Conservation (phyloP, 2,888 invertebrate genomes). For the Cristatella mucedo region DNA sequence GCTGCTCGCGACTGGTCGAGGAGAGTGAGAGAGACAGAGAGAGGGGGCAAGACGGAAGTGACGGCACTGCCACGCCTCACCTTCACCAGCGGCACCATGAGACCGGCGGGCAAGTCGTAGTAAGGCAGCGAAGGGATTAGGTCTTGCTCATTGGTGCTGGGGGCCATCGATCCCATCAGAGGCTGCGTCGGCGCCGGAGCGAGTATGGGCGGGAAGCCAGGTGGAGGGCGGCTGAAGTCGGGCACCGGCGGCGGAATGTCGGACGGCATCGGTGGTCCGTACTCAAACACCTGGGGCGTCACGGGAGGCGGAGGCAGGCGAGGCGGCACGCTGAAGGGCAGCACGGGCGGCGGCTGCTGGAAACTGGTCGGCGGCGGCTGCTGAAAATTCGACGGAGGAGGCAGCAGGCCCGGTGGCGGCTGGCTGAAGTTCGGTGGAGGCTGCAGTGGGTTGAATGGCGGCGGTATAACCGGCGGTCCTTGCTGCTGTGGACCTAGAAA, state of each 20-base stretch:
- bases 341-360: constrained; percentile 25
- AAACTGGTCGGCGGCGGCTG: constrained; percentile 15
- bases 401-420: constrained; percentile 62
- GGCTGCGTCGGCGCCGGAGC: background rate
- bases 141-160: constrained; percentile 22
- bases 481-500: constrained; percentile 16
- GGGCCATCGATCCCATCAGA: constrained; percentile 7
- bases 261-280: too few species aligned
- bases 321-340: too few species aligned
- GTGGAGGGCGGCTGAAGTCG: constrained; percentile 43
- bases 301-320: background rate
- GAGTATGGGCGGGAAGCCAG: constrained; percentile 39
- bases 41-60: too few species aligned
- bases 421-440: constrained; percentile 12
- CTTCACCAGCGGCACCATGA: constrained; percentile 91
- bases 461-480: constrained; percentile 46
- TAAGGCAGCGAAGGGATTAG: constrained; percentile 75
- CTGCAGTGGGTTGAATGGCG: constrained; percentile 13
- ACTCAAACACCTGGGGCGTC: too few species aligned
- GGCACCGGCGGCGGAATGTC: constrained; percentile 15
- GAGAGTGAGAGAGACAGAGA: background rate
- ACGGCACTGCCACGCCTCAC: too few species aligned
- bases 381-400: constrained; percentile 14
- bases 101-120: constrained; percentile 86
- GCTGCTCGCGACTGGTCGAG: background rate